Evolutionary conservation across 2,797 vertebrate species (phyloP), one percentile per base, ranked within the genome.

Genomic region (Hypotaenidia okinawae): DNA sequence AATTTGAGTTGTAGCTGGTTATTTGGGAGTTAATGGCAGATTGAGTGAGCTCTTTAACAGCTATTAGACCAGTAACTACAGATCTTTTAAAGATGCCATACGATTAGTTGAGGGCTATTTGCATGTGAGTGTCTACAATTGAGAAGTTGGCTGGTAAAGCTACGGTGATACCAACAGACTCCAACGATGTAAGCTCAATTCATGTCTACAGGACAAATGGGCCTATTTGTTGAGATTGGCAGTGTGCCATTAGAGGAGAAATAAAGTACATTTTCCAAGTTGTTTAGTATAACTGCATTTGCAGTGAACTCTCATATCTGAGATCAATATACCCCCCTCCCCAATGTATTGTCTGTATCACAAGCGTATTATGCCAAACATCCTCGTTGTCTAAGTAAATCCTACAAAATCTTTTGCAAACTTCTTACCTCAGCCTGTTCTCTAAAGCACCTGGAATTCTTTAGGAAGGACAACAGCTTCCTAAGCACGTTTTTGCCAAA

Each of bases 91-190:
- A 59, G 41, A 43, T 3, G 7, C 5, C 23, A 25, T 55, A 22
- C 49, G 58, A 74, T 43, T 52, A 59, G 64, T 35, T 39, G 30
- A 81, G 68, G 15, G 32, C 70, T 94, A 72, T 93, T 96, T 96
- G 64, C 88, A 89, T 80, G 49, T 87, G 87, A 90, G n/a, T 95
- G 62, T 59, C 69, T 59, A 12, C 77, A 67, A 3, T 76, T 52
- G 47, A n/a, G 25, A 59, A 25, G 19, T 69, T 80, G n/a, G 5
- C 59, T 16, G 33, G 70, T 45, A 87, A 87, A 87, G 33, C 72
- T 79, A 23, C 37, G 70, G 21, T 45, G 4, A 11, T 30, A 12
- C 24, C 27, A 64, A 10, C 21, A 8, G 74, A 45, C 45, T n/a
- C 30, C 55, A 12, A 37, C 16, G 30, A 35, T 75, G 47, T 79